phyloP scores from a whole-genome alignment of 2,797 vertebrate genomes.

The Falco biarmicus region DNA sequence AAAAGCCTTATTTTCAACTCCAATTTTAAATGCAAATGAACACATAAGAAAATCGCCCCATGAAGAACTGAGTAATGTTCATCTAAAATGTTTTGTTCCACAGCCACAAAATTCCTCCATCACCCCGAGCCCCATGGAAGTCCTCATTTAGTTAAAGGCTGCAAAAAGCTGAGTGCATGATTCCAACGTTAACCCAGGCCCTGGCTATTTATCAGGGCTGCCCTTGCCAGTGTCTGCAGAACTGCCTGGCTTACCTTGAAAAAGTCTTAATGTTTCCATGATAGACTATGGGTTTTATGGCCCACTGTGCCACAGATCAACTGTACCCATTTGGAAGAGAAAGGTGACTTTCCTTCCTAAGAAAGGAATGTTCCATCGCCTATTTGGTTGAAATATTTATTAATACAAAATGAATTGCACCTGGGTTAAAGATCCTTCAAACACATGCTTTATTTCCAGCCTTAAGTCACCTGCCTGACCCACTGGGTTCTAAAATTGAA shows the following conservation, averaged over 20 bases:
- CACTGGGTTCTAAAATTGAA: not conserved
- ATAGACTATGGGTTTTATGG: not conserved
- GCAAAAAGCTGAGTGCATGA: not conserved
- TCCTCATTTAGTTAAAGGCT: not conserved
- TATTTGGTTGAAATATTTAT: not conserved
- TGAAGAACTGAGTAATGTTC: conserved; percentile 17
- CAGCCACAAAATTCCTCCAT: not conserved
- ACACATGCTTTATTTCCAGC: not conserved
- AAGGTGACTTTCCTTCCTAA: not conserved
- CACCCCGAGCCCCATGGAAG: not conserved
- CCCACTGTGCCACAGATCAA: not conserved
- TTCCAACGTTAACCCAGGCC: not conserved
- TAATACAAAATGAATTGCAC: not conserved
- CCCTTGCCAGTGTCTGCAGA: not conserved
- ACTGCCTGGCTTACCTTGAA: not conserved
- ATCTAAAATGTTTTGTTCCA: not conserved
- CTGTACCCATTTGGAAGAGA: not conserved
- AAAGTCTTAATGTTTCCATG: not conserved
- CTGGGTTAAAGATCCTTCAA: not conserved
- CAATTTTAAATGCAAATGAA: conserved; percentile 83
- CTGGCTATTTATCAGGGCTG: not conserved
- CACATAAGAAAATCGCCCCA: conserved; percentile 20
- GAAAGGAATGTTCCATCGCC: not conserved
- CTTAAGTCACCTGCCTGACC: not conserved
- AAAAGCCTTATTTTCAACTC: conserved; percentile 82